Evolutionary conservation across 2,888 invertebrate genomes (phyloP).

Genomic region (Chesias legatella): DNA sequence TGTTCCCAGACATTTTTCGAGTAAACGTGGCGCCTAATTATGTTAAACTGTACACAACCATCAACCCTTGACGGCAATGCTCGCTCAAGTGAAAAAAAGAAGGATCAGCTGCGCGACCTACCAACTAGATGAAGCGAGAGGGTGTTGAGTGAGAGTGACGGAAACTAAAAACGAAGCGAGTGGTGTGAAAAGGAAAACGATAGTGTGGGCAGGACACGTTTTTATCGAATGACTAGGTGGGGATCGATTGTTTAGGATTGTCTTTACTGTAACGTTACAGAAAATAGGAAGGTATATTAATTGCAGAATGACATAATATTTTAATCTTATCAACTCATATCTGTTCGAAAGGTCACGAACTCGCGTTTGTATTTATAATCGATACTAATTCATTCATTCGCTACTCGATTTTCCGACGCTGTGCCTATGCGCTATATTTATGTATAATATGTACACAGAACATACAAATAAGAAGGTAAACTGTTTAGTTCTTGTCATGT

Average conservation of each 20-base stretch:
- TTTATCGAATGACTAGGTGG: neutral
- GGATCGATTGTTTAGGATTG: neutral
- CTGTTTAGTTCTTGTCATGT: no score
- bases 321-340: no score
- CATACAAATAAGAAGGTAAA: no score
- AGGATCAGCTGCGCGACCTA: constrained; percentile 21
- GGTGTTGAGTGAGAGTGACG: constrained; percentile 20
- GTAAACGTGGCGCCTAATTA: constrained; percentile 31
- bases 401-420: no score
- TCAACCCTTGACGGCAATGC: constrained; percentile 26
- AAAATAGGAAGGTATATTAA: no score
- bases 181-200: neutral
- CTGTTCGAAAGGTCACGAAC: no score
- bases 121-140: constrained; percentile 25
- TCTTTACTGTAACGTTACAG: no score
- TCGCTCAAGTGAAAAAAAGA: constrained; percentile 22
- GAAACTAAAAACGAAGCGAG: constrained; percentile 14
- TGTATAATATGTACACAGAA: no score
- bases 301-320: no score
- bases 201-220: constrained; percentile 12
- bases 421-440: no score
- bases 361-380: no score
- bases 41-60: constrained; percentile 25
- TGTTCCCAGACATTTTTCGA: constrained; percentile 55
- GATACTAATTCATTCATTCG: no score